phyloP scores from a whole-genome alignment of 2,888 invertebrate genomes.

The Epiblema foenella region DNA sequence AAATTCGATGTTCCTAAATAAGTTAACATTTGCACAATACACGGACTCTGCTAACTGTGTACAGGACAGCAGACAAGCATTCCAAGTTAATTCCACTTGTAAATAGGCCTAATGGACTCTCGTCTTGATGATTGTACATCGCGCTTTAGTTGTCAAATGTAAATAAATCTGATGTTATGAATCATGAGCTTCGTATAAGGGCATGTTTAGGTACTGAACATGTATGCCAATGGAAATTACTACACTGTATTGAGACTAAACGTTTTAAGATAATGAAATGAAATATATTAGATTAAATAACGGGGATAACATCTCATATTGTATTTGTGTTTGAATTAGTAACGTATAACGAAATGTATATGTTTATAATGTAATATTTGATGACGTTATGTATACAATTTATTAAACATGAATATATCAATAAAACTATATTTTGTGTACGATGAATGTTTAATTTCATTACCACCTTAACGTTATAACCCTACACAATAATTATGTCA shows the following conservation, averaged over 20 bases:
- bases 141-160: conserved; percentile 77
- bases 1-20: conserved; percentile 81
- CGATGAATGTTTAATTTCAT: conserved; percentile 76
- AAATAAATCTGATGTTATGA: conserved; percentile 71
- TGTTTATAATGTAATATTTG: conserved; percentile 85
- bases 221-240: conserved; percentile 70
- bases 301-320: conserved; percentile 84
- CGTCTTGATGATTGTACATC: conserved; percentile 76
- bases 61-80: conserved; percentile 78
- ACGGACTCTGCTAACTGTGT: conserved; percentile 70
- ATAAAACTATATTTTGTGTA: conserved; percentile 86
- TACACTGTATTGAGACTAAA: conserved; percentile 73
- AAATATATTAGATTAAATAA: conserved; percentile 66
- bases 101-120: conserved; percentile 82
- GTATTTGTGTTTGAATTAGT: conserved; percentile 84
- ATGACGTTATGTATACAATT: conserved; percentile 85
- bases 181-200: conserved; percentile 68
- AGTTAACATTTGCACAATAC: conserved; percentile 74
- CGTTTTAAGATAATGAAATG: conserved; percentile 74
- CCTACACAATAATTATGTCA: conserved; percentile 7
- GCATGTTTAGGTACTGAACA: conserved; percentile 68
- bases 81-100: conserved; percentile 84
- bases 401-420: conserved; percentile 85
- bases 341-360: conserved; percentile 84
- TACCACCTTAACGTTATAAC: conserved; percentile 43